Base-by-base conservation (phyloP, 2,888 invertebrate species). In the Lobophora halterata region DNA sequence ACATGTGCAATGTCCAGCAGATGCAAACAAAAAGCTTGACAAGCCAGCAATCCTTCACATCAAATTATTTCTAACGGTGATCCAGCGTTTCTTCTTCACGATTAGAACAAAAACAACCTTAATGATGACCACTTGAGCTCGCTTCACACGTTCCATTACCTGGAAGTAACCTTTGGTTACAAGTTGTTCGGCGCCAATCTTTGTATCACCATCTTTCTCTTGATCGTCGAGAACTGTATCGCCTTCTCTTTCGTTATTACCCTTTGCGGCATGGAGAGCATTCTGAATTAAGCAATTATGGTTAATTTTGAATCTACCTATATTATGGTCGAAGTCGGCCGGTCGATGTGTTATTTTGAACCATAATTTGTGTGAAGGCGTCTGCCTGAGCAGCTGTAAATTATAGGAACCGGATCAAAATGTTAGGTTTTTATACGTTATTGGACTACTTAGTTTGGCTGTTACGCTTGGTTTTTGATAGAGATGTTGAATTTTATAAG, bases 241-340 rank as follows among this genome's bases (percentile, higher is more conserved):
- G 37, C 51, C 46, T 33, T 82, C 81, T 66, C 71, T 65, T 50
- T 76, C 68, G 45, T 32, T 37, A 34, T 29, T 44, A 43, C 63
- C 60, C 56, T 63, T 63, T 58, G 55, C 46, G 46, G 49, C 49
- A 43, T 41, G 46, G 47, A 47, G 47, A 50, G 47, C n/a, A n/a
- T 71, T 85, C 78, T 70, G 81, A 85, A 87, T 87, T 86, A 87
- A 87, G 87, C 83, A 87, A 87, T 87, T 87, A 87, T 85, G 72
- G 83, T 83, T 87, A 87, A 87, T 87, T 86, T 85, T 71, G 78
- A 81, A 73, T 77, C 81, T 77, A 75, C 79, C 76, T 72, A 66
- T 77, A 78, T 75, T 78, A 79, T 75, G 66, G 77, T 63, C 70
- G 63, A 59, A 70, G 76, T 71, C 76, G 81, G 74, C 71, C 74